Conservation (phyloP, 2,888 invertebrate species). For the Hartigia nigra region DNA sequence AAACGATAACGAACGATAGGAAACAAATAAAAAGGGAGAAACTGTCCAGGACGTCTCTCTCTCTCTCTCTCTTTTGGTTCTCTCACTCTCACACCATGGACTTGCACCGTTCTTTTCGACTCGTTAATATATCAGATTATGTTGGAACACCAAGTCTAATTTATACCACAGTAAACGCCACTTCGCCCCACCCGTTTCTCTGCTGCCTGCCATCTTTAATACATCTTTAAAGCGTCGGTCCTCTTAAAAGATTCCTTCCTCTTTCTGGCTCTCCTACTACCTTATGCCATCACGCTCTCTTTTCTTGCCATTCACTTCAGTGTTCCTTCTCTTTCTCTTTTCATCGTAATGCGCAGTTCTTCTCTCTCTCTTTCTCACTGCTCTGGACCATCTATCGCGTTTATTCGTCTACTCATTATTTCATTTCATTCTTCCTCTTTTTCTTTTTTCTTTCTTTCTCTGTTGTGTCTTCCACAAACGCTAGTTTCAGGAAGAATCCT, state of each 20-base stretch:
- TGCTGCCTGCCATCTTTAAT: conserved; percentile 48
- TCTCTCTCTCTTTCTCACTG: neutral
- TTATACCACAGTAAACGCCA: conserved; percentile 52
- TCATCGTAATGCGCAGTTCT: neutral
- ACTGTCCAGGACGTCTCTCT: neutral
- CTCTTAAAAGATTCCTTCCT: conserved; percentile 19
- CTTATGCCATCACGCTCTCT: neutral
- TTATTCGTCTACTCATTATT: neutral
- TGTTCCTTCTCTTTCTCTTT: conserved; percentile 7
- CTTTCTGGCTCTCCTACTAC: neutral
- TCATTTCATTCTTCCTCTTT: neutral
- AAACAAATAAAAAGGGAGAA: conserved; percentile 48
- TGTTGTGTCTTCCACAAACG: neutral
- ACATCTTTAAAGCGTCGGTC: conserved; percentile 42
- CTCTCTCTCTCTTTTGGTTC: neutral
- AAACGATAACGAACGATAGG: conserved; percentile 47
- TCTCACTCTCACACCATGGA: neutral
- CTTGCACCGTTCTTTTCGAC: conserved; percentile 9
- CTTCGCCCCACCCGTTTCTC: conserved; percentile 36
- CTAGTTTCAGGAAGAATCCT: neutral
- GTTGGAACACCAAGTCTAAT: conserved; percentile 53
- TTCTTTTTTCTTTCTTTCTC: neutral
- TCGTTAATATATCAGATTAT: conserved; percentile 51
- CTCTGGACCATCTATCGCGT: neutral
- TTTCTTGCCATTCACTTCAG: neutral